A percentile compares a stretch with the other conserved stretches of the same genome.
Conservation (phyloP, 2,113 vertebrate species). For the Cynopterus brachyotis region DNA sequence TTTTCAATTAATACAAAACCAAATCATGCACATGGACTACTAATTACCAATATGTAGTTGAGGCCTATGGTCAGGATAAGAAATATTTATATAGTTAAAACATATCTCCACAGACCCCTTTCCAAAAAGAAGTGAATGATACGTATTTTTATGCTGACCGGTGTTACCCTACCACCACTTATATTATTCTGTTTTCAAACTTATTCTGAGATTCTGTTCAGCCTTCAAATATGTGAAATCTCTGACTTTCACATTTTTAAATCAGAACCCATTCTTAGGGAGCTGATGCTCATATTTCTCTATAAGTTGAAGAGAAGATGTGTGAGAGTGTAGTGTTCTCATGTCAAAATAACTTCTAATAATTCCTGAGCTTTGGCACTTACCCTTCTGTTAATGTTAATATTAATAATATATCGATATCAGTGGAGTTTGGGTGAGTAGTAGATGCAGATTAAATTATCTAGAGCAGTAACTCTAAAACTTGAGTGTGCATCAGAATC, state of each 20-base stretch:
- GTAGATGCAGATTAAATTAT: not conserved
- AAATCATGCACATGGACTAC: not conserved
- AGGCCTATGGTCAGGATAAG: not conserved
- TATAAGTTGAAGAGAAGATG: not conserved
- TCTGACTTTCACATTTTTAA: not conserved
- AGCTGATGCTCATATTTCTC: not conserved
- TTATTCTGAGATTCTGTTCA: not conserved
- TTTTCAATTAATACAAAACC: not conserved
- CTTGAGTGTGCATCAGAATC: not conserved
- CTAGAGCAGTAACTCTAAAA: not conserved
- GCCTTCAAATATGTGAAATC: not conserved
- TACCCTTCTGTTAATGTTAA: not conserved
- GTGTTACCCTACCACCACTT: not conserved
- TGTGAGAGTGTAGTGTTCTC: not conserved
- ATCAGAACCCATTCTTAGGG: not conserved
- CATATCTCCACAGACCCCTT: not conserved
- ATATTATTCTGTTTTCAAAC: not conserved
- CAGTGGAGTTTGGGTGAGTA: not conserved
- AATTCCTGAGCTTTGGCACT: not conserved
- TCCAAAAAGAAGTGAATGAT: not conserved
- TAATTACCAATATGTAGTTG: not conserved
- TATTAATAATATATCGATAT: not conserved
- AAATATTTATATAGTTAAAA: not conserved
- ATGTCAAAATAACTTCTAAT: not conserved
- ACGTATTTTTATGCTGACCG: not conserved